phyloP scores from a whole-genome alignment of 2,797 vertebrate genomes.

The Falco peregrinus region DNA sequence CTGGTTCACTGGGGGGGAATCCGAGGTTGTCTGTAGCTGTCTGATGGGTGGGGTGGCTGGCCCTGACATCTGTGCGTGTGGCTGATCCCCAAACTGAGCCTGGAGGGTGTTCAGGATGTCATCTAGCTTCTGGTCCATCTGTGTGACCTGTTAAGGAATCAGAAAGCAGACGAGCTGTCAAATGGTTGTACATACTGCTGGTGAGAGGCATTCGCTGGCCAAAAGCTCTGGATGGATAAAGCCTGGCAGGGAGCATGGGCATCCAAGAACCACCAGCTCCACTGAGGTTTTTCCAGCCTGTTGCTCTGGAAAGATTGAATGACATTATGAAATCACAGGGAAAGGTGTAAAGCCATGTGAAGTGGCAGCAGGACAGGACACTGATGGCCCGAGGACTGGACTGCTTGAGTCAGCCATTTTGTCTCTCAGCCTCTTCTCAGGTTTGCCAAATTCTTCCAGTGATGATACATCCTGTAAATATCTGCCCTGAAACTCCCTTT shows the following conservation, averaged over 20 bases:
- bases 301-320: neutral
- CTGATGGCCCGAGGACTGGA: neutral
- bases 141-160: slow-evolving; percentile 56
- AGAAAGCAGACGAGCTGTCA: slow-evolving; percentile 25
- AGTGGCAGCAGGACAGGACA: neutral
- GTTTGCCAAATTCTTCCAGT: neutral
- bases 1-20: neutral
- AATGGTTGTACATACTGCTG: neutral
- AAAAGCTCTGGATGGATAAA: neutral
- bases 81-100: slow-evolving; percentile 12
- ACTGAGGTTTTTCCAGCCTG: neutral
- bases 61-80: neutral
- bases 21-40: neutral
- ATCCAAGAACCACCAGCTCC: neutral
- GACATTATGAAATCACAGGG: too few relatives aligned
- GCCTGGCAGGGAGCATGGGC: neutral
- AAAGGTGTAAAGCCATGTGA: neutral
- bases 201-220: neutral
- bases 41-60: neutral
- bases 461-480: slow-evolving; percentile 37
- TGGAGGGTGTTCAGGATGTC: slow-evolving; percentile 49
- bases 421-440: slow-evolving; percentile 11
- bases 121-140: slow-evolving; percentile 69
- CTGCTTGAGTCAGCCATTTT: neutral
- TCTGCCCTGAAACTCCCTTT: slow-evolving; percentile 36